Base-by-base conservation (phyloP, 1,140 invertebrate genomes). In the Chironomus striatipennis region DNA sequence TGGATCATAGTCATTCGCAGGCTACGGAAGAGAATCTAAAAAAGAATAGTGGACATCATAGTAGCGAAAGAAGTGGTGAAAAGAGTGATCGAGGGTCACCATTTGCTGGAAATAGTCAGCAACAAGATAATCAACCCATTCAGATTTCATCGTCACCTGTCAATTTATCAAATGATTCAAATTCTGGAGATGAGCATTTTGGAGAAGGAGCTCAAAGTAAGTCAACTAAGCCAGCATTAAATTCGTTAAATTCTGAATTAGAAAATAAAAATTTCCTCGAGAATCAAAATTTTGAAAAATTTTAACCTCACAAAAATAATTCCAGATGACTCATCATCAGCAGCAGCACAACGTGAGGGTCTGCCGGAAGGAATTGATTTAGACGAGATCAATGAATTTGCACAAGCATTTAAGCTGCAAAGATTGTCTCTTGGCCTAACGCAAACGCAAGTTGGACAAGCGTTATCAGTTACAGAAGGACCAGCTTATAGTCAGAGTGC, bases 401-500 rank as follows among this genome's bases (percentile, higher is more conserved):
- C 96, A 72, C 97, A 97, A 86, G 94, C 93, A 43, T 98, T 98
- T 84, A 98, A 98, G 84, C 87, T 98, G 72, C 87, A 95, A 42
- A 89, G 96, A 75, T 85, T 98, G 73, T 96, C 95, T 12, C 84
- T 98, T 75, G 97, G 97, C 42, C 85, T 98, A 73, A 98, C 97
- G 15, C 96, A 98, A 84, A 98, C 96, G 1, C 96, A 98, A 86
- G 94, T 96, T 42, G 94, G 94, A 6, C 94, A 98, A 84, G 95
- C 96, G 7, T 85, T 99, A 0, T 97, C 94, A 77, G 92, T 96
- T 67, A 97, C 95, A 7, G 96, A 98, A 83, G 97, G 97, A 73
- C 96, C 96, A 21, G 96, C 96, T 24, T 98, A 98, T 85, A 97
- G 95, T 85, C 97, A 99, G 87, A 97, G 95, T 85, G 96, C 96